Evolutionary conservation across 2,113 vertebrate species (phyloP), one percentile per base, ranked within the genome.

Genomic region (Riparia riparia): DNA sequence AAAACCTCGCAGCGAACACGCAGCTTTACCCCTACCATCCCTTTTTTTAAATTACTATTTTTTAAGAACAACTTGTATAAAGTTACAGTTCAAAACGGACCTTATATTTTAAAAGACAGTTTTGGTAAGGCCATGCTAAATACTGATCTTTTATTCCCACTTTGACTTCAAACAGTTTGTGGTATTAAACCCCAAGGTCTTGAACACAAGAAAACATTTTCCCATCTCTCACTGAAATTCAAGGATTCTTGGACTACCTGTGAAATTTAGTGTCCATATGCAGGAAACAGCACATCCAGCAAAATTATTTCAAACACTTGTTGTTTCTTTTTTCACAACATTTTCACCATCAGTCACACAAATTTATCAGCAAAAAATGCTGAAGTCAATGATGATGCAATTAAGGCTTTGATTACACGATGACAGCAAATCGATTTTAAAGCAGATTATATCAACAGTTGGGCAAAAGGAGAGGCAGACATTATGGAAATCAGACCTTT

Each of bases 401-500:
- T 96, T 96, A 96, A 90, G 60, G 92, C 95, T 97, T 94, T 96
- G 95, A 96, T 92, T 96, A 93, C 90, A 94, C 16, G 92, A 93
- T 96, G 96, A 96, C 96, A 97, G 96, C 77, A 96, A 96, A 96
- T 96, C 96, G 49, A 97, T 97, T 94, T 94, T 81, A 90, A 95
- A 96, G 86, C 96, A 97, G 95, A 95, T 96, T 96, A 95, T 97
- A 97, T 95, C 96, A 97, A 97, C 92, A 95, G 93, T 95, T 96
- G 92, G 95, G 95, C 93, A 91, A 96, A 93, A 77, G 90, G 92
- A 94, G 82, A 96, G 88, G 92, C 88, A 95, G 90, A 74, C 93
- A 96, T 97, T 97, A 96, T 95, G 94, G 96, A 96, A 96, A 96
- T 96, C 92, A 96, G 79, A 93, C 88, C 85, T 95, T 94, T 91